Evolutionary conservation across 2,113 vertebrate genomes (phyloP), one percentile per base, ranked within the genome.

Genomic region (Pelobates fuscus): DNA sequence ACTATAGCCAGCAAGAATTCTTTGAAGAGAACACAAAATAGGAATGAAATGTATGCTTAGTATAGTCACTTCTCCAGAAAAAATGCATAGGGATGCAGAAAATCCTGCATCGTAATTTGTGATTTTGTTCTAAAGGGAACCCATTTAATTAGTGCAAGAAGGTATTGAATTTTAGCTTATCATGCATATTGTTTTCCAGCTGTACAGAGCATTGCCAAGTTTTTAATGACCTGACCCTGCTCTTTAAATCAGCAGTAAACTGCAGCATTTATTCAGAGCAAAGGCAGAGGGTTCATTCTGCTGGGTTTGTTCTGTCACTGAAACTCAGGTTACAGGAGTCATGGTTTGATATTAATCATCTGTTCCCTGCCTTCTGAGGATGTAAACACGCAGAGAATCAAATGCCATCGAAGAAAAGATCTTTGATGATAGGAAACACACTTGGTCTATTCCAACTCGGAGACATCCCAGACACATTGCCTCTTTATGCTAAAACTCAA

Each of bases 91-190:
- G 85, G 88, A 88, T 86, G 90, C 91, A 92, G 86, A 93, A 93
- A 92, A 89, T 80, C 80, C 85, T 80, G 83, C 83, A 73, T 86
- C 85, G 87, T 91, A 92, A 93, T 92, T 91, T 92, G 89, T 90
- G 87, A 88, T 92, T 88, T 88, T 82, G 81, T 91, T 89, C 91
- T 91, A 89, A 88, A 92, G 90, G 91, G 90, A 91, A 86, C 88
- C 87, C 88, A 90, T 91, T 91, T 92, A 90, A 91, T 91, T 93
- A 92, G 88, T 87, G 89, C 89, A 90, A 88, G 89, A 82, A 93
- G 91, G 89, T 92, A 91, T 92, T 92, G 89, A 86, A 91, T 93
- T 93, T 93, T 92, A 91, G 93, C 92, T 94, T 93, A 93, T 92
- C 88, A 85, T 90, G 91, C 92, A 93, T 91, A 92, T 91, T 92